phyloP scores from a whole-genome alignment of 2,888 invertebrate genomes.

The Oligia fasciuncula region DNA sequence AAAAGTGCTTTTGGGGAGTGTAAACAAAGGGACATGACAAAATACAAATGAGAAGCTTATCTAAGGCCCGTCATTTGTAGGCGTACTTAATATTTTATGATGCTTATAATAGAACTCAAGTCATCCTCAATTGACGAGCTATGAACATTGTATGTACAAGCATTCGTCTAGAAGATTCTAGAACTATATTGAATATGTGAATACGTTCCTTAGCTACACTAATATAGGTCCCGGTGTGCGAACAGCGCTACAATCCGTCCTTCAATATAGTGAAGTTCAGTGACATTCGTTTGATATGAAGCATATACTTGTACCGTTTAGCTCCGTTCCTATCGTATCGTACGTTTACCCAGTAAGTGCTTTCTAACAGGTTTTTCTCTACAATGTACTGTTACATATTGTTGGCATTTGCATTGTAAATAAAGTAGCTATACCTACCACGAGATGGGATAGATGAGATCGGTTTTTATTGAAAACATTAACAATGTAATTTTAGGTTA shows the following conservation, averaged over 20 bases:
- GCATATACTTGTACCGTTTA: neutral
- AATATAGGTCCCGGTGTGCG: neutral
- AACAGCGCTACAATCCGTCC: neutral
- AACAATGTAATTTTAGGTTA: neutral
- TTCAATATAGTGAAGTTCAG: constrained; percentile 9
- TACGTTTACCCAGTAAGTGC: neutral
- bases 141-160: neutral
- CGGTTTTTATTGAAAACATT: neutral
- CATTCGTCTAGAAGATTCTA: neutral
- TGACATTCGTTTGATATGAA: neutral
- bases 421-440: neutral
- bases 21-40: constrained; percentile 70
- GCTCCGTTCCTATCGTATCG: neutral
- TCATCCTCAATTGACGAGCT: constrained; percentile 21
- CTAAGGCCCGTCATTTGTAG: constrained; percentile 67
- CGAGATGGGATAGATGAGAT: neutral
- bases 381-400: neutral
- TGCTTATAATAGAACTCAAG: constrained; percentile 50
- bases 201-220: neutral
- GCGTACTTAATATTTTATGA: constrained; percentile 62
- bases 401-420: neutral
- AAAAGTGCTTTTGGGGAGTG: constrained; percentile 59
- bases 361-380: neutral
- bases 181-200: neutral
- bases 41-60: constrained; percentile 72